Evolutionary conservation across 2,113 vertebrate species (phyloP).

Genomic region (Lampris megalopsis): DNA sequence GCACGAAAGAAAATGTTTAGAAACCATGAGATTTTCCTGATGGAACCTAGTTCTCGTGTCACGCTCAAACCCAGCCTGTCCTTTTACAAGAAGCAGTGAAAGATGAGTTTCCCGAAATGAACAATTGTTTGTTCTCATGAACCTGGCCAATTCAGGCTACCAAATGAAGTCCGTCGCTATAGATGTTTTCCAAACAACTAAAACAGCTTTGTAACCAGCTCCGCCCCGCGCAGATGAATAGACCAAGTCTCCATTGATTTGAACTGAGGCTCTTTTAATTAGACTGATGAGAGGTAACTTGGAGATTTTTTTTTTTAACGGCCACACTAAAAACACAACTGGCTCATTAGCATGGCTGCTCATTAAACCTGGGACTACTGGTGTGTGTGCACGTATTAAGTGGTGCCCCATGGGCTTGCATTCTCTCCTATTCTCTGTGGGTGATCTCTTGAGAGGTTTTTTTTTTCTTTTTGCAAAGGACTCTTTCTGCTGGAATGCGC

Average conservation of each 20-base stretch:
- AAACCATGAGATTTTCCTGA: too few relatives aligned
- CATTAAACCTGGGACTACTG: constrained; percentile 39
- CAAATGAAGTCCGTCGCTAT: not conserved
- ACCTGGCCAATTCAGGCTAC: not conserved
- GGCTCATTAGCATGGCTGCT: constrained; percentile 63
- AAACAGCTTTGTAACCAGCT: constrained; percentile 26
- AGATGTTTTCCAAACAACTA: constrained; percentile 26
- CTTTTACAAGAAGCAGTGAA: not conserved
- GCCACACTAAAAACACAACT: constrained; percentile 58
- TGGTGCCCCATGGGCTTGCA: not conserved
- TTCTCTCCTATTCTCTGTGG: not conserved
- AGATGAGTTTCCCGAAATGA: not conserved
- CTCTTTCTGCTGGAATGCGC: too few relatives aligned
- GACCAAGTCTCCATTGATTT: constrained; percentile 60
- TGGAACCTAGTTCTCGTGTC: too few relatives aligned
- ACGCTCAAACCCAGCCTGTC: too few relatives aligned
- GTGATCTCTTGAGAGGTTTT: not conserved
- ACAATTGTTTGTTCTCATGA: not conserved
- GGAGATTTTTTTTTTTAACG: constrained; percentile 66
- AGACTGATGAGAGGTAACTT: constrained; percentile 59
- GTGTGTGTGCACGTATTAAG: constrained; percentile 13
- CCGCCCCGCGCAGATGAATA: constrained; percentile 24
- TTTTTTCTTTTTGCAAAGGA: too few relatives aligned
- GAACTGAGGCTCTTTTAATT: constrained; percentile 62
- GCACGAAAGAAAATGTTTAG: not conserved